Base-by-base conservation (phyloP, 2,797 vertebrate genomes). In the Lacerta bilineata region DNA sequence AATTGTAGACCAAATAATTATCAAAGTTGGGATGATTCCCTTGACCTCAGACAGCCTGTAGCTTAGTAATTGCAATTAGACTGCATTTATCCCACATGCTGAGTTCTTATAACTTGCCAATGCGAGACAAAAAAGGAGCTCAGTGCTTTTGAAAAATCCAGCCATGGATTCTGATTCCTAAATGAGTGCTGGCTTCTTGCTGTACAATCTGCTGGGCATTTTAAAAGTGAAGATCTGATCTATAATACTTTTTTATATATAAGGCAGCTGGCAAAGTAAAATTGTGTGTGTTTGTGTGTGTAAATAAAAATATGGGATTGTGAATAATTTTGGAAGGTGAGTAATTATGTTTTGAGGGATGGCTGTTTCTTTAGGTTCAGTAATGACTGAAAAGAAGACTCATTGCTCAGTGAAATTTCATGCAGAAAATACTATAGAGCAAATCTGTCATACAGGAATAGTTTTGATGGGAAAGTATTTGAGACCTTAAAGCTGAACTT, bases 11-110 rank as follows among this genome's bases (percentile, higher is more conserved):
- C 17, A 6, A 85, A 85, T 85, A 89, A 85, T 89, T 86, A 89
- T 82, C 88, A 89, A 82, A 89, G 84, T 86, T 86, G 71, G 77
- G 84, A 81, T 25, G n/a, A 89, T 89, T 86, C 84, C 78, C 79
- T 46, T 17, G 71, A 59, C 71, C 17, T 82, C 59, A 68, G 43
- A 74, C 71, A 85, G 61, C 20, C 84, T 86, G 43, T 81, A 85
- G 84, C 61, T 82, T 82, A 81, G 79, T 11, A 61, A 71, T 64
- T 59, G 79, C 88, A 89, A 89, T 89, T 86, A 89, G 71, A 86
- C 72, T 86, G 69, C 88, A 82, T 89, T 82, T 89, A 85, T 89
- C 71, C 78, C 88, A 76, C 79, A 82, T 86, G 83, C 88, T 81
- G 78, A 85, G 78, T 80, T 85, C 77, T 85, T 83, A 74, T 80